Conservation (phyloP, 2,113 vertebrate genomes). For the Phylloscopus trochiloides region DNA sequence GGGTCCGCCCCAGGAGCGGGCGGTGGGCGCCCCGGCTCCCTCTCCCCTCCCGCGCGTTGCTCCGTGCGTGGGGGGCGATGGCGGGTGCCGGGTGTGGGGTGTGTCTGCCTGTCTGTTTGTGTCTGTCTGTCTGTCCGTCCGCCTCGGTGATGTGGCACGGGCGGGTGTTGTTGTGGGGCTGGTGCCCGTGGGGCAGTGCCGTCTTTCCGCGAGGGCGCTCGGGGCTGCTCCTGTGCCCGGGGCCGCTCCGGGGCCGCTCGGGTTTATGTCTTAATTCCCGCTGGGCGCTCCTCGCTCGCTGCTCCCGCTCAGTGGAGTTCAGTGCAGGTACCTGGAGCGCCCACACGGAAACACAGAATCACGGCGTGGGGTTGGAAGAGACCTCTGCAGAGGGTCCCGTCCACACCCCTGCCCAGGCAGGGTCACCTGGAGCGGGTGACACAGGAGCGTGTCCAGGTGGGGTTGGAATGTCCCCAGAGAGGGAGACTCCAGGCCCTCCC, state of each 20-base stretch:
- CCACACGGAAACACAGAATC: not conserved
- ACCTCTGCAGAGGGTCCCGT: not conserved
- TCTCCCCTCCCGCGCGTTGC: not conserved
- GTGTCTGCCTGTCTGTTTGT: not conserved
- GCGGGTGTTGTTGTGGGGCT: not conserved
- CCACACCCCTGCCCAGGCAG: not conserved
- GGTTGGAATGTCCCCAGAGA: not conserved
- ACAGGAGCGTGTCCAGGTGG: not conserved
- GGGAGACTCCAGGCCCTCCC: not conserved
- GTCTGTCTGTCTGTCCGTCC: not conserved
- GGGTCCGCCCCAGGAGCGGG: not conserved
- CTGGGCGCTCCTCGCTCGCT: not conserved
- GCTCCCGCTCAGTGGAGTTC: not conserved
- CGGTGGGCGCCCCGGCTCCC: not conserved
- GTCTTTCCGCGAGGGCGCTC: not conserved
- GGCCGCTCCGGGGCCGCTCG: not conserved
- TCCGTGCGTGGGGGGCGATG: not conserved
- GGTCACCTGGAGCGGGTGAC: not conserved
- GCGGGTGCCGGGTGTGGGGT: not conserved
- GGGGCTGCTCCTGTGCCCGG: fast-evolving
- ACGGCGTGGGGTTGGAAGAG: not conserved
- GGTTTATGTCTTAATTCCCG: not conserved
- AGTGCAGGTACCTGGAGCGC: not conserved
- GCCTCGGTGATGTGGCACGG: not conserved
- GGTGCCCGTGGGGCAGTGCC: not conserved